Percentiles rank a stretch among this genome's conserved stretches.
phyloP scores from a whole-genome alignment of 2,888 invertebrate genomes.

The Bombylius discolor region DNA sequence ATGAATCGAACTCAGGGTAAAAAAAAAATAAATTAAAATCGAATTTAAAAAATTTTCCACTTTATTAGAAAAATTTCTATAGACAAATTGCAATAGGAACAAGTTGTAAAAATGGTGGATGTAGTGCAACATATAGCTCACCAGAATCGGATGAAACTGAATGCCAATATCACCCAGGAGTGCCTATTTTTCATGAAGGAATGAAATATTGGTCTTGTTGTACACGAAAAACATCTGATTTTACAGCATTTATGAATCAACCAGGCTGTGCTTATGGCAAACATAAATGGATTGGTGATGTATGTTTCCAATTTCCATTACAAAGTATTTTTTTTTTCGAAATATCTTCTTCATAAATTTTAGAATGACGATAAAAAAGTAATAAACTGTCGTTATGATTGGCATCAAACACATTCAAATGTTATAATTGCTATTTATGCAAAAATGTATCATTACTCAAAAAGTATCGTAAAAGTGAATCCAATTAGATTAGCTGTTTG shows the following conservation, averaged over 20 bases:
- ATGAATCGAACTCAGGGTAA: not conserved
- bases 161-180: conserved; percentile 77
- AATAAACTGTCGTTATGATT: conserved; percentile 75
- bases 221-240: conserved; percentile 83
- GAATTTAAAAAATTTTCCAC: not conserved
- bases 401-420: conserved; percentile 82
- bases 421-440: conserved; percentile 83
- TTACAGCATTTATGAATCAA: conserved; percentile 81
- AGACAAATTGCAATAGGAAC: conserved; percentile 56
- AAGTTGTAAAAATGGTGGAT: conserved; percentile 74
- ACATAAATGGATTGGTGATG: conserved; percentile 73
- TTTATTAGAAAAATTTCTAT: conserved; percentile 11
- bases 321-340: not conserved
- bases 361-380: conserved; percentile 43
- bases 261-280: conserved; percentile 74
- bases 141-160: conserved; percentile 45
- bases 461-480: conserved; percentile 66
- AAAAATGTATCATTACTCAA: conserved; percentile 71
- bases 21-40: no score
- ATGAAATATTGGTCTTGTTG: conserved; percentile 98
- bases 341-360: conserved; percentile 16
- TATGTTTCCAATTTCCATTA: conserved; percentile 6
- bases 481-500: conserved; percentile 64
- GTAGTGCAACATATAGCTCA: conserved; percentile 55
- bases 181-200: conserved; percentile 91